Base-by-base conservation (phyloP, 2,797 vertebrate genomes). In the Morus bassanus region DNA sequence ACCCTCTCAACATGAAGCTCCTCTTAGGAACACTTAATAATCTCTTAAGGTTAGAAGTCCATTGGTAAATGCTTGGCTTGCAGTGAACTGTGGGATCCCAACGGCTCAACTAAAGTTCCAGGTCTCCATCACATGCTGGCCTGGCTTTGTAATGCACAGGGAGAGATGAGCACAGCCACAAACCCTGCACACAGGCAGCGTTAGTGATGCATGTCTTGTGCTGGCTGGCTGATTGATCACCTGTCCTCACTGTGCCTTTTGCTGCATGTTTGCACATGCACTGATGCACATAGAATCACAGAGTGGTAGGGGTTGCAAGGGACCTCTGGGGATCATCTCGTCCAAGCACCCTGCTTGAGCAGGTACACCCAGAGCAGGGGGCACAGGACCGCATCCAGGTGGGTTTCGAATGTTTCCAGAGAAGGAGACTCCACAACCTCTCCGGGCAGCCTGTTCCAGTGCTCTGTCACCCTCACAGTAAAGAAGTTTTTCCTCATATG, bases 181-280 rank as follows among this genome's bases (percentile, higher is more conserved):
- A 45, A 35, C 51, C 37, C 72, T 7, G 28, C 3, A 8, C 21
- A 7, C 46, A 53, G 78, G 67, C 72, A 41, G 73, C 0, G 0
- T 2, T 15, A 6, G 65, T 0, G 25, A 10, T 68, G 19, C 8
- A 3, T 0, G 5, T 1, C 23, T 15, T 0, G 0, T 81, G 79
- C 72, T 15, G 56, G 21, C 56, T 45, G 75, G 35, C 31, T 51
- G 57, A 9, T 13, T 17, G 45, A 28, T 25, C 72, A 24, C 37
- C 23, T 18, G 60, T 28, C 45, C 27, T 43, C 15, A 2, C 31
- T 9, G 21, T 4, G 8, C 28, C 28, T 75, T 24, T 4, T 25
- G 46, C 37, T 73, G 72, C 60, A 50, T 2, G 2, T 13, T 74
- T 73, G 68, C 67, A 18, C 37, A 4, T 37, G 51, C 54, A 15